Evolutionary conservation across 2,113 vertebrate genomes (phyloP), one percentile per base, ranked within the genome.

Genomic region (Carettochelys insculpta): DNA sequence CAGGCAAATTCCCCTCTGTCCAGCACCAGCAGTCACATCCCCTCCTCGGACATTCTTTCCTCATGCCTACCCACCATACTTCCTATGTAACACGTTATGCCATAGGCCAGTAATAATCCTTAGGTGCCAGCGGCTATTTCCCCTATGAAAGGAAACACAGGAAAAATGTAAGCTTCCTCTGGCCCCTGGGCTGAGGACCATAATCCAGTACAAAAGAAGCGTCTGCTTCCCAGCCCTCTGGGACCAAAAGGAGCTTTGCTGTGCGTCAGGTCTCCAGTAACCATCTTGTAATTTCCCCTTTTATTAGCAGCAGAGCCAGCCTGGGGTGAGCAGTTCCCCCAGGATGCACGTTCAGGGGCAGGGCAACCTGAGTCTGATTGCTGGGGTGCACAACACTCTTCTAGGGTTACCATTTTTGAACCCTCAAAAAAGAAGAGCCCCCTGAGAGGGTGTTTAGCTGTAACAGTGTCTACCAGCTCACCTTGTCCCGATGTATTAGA

Each of bases 61-160:
- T 11, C 34, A 17, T 11, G n/a, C n/a, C n/a, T n/a, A 12, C 7
- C 4, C 4, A 1, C 48, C 41, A 0, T 3, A 2, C 38, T 22
- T 34, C 8, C 2, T 8, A 4, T 2, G 25, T 9, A 43, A 47
- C 25, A 24, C 12, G 19, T 25, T 45, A 45, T 13, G 1, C 17
- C 29, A 0, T 2, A 11, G 7, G 3, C 24, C 16, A 25, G 2
- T 34, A 6, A 27, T 16, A 29, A 20, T 12, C 31, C 19, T 24
- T 1, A 2, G 24, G 8, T 38, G 3, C 17, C 71, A 53, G 11
- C 3, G 25, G 76, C 12, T 80, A 4, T 1, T 52, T 1, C 43
- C 73, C 71, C 12, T 50, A 38, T 56, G 34, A 56, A 43, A 73
- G 58, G 51, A 77, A 71, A 52, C n/a, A 34, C 25, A 51, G 53